Base-by-base conservation (phyloP, 2,797 vertebrate species). In the Ctenosaura bakeri region DNA sequence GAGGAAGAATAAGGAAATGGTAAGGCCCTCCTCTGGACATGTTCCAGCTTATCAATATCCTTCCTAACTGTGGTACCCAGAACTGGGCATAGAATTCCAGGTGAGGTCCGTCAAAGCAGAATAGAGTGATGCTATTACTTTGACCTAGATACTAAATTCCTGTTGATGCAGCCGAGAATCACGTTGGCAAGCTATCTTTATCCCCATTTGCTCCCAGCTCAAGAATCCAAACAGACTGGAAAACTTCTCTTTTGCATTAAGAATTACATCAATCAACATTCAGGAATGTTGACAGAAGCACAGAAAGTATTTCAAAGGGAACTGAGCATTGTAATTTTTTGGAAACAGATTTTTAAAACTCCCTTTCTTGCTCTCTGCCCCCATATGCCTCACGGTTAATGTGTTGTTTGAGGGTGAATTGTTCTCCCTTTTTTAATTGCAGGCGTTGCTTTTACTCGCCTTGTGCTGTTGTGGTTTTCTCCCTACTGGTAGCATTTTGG, bases 301-400 rank as follows among this genome's bases (percentile, higher is more conserved):
- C 32, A 22, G 3, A 82, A 32, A 8, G 38, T 83, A 62, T 66
- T 74, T 62, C 54, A 32, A 87, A 89, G 88, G 0, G 29, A n/a
- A n/a, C 91, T 87, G 79, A 24, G 35, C 86, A 84, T 94, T 89
- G 8, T 66, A 81, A 90, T 46, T 83, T 86, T 84, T 50, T 83
- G 0, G 1, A 20, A 42, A 64, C 35, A 20, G 83, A 32, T 74
- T 85, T 92, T 16, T 20, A n/a, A 13, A 29, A 9, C 10, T 10
- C 29, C 2, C 20, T 8, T 29, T 16, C 46, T 4, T 4, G 42
- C 42, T 29, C 35, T 24, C 26, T 22, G 73, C 18, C 81, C 20
- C 54, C 89, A 18, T 81, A 16, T 18, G 18, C 0, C n/a, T 20
- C 0, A 8, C 12, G 12, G 6, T 59, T 73, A n/a, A 20, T 90